Base-by-base conservation (phyloP, 2,113 vertebrate species). In the Atrichornis clamosus region DNA sequence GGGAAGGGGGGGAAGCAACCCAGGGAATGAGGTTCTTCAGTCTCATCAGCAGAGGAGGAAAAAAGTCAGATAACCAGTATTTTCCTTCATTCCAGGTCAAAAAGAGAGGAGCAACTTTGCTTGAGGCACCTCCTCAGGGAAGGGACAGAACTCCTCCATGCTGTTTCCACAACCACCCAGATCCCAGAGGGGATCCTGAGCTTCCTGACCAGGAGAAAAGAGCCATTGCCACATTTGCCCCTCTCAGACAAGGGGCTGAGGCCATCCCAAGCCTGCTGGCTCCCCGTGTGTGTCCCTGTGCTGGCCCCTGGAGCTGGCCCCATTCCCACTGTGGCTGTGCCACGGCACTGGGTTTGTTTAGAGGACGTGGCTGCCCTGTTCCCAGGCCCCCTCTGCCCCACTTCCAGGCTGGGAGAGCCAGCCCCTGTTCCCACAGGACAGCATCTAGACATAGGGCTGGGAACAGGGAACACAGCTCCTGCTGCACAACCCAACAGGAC, bases 231-330 rank as follows among this genome's bases (percentile, higher is more conserved):
- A 17, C 4, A 2, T 65, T 39, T 20, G 56, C 1, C 21, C 11
- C 23, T n/a, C 28, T 3, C 4, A 16, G 28, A 33, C 2, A 1
- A 50, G 30, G n/a, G 52, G 52, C n/a, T 19, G n/a, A 65, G 75
- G 70, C 55, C 41, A 4, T 3, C 55, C 37, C 41, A 42, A 59
- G 35, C 15, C 23, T 0, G 0, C 41, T 2, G 5, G 1, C 24
- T 76, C 83, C 83, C 80, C 19, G 47, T 1, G 37, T 3, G 39
- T 22, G 15, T 32, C 69, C 77, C 84, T 0, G 27, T 2, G 26
- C 78, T 28, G 87, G 92, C 83, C 80, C 84, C 50, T 27, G 2
- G 41, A 37, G 46, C 50, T 95, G 93, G 94, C 82, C 19, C 41
- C 41, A 15, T 27, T 42, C 82, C 89, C 47, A 35, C 24, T 4